Base-by-base conservation (phyloP, 2,888 invertebrate species). In the Thyatira batis region DNA sequence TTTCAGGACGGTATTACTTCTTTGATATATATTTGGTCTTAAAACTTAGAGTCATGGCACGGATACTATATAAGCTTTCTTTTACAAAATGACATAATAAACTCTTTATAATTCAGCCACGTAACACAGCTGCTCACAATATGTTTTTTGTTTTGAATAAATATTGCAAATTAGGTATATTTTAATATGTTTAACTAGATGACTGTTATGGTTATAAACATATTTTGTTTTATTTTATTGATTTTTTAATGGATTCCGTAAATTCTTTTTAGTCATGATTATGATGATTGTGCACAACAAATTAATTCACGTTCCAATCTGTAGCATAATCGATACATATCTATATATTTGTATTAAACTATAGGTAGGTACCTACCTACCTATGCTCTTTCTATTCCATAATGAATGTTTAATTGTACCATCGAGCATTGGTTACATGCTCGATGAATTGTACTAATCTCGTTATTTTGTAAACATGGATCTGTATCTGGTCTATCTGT, bases 81-180 rank as follows among this genome's bases (percentile, higher is more conserved):
- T 69, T 56, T 53, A 59, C 58, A 61, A 65, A 68, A 66, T 66
- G 61, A 61, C 53, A 67, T 67, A 63, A 67, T 69, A 70, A 63
- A 60, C 59, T 45, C 49, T 52, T 53, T 59, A 61, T 67, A 56
- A 57, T 57, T 54, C 53, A 54, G 57, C 39, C 63, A 70, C 70
- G 69, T 75, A 76, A 78, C 60, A 65, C 45, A 54, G 51, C 56
- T 53, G 55, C 54, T 56, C 49, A 61, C 55, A 54, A 54, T 55
- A 52, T 61, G 51, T 57, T 50, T 60, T 65, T 58, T 60, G 45
- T 57, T 61, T 60, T 60, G 59, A 65, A 73, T 69, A 62, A 67
- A 75, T 69, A 60, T 60, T 57, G 60, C 55, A 58, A 62, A 67
- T 62, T 66, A 39, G 39, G 8, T 23, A 6, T 23, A 23, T 23